Conservation (phyloP, 2,797 vertebrate genomes). For the Poeciliopsis turneri region DNA sequence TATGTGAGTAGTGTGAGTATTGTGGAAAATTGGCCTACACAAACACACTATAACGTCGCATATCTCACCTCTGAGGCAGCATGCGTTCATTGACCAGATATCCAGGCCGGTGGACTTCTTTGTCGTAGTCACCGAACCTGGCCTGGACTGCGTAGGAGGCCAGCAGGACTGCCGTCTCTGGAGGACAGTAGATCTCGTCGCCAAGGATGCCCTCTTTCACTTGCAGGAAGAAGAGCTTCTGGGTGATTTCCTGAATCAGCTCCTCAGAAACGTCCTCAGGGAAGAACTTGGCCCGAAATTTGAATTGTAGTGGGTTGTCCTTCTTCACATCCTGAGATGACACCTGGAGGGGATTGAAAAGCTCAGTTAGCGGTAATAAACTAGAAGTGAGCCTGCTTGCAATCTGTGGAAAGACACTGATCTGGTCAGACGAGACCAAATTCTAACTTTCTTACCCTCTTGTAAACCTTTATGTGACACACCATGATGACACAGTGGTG, state of each 20-base stretch:
- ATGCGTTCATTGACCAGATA: slow-evolving; percentile 91
- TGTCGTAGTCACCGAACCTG: slow-evolving; percentile 93
- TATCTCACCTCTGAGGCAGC: slow-evolving; percentile 89
- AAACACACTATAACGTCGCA: neutral
- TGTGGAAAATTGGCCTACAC: neutral
- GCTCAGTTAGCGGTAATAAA: neutral
- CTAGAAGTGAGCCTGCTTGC: neutral
- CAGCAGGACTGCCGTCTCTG: slow-evolving; percentile 95
- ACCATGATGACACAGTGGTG: neutral
- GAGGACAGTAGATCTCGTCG: slow-evolving; percentile 95
- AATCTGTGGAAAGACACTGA: neutral
- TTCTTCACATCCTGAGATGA: slow-evolving; percentile 94
- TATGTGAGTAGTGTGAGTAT: neutral
- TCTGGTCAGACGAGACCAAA: neutral
- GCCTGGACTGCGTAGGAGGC: slow-evolving; percentile 96
- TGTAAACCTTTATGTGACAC: neutral
- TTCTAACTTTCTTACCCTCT: neutral
- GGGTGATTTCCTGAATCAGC: slow-evolving; percentile 96
- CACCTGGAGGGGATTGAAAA: slow-evolving; percentile 79
- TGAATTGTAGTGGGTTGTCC: slow-evolving; percentile 94
- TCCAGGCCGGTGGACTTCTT: slow-evolving; percentile 87
- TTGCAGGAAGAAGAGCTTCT: slow-evolving; percentile 98
- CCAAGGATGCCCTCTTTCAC: slow-evolving; percentile 93
- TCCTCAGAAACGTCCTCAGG: slow-evolving; percentile 95
- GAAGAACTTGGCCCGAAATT: slow-evolving; percentile 95